A percentile compares a stretch with the other conserved stretches of the same genome.
Conservation (phyloP, 2,797 vertebrate species). For the Molothrus ater region DNA sequence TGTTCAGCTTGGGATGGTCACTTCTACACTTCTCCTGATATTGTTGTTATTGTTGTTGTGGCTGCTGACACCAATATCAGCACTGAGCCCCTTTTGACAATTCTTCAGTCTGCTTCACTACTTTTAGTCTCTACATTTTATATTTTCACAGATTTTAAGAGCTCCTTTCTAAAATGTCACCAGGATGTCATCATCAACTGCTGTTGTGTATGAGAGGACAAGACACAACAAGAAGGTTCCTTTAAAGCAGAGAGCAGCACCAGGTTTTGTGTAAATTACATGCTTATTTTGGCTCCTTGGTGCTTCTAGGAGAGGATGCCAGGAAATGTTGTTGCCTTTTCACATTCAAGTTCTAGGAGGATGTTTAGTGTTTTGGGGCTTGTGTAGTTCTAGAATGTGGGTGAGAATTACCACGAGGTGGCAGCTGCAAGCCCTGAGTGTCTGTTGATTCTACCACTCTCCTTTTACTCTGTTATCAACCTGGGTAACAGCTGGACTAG, state of each 20-base stretch:
- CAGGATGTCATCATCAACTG: not conserved
- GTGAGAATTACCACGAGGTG: slow-evolving; percentile 37
- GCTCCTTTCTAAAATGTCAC: not conserved
- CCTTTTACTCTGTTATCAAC: not conserved
- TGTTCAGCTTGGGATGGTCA: not conserved
- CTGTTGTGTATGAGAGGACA: fast-evolving
- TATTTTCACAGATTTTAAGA: not conserved
- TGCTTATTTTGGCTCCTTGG: not conserved
- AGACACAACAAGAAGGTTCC: not conserved
- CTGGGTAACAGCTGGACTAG: not conserved
- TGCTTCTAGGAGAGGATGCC: not conserved
- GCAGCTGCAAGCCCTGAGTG: not conserved
- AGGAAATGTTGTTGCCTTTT: not conserved
- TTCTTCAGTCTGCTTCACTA: not conserved
- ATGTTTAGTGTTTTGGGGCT: not conserved
- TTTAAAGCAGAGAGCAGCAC: not conserved
- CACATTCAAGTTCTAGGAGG: not conserved
- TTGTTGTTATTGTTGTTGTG: fast-evolving
- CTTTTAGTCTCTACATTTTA: not conserved
- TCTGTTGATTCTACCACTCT: fast-evolving
- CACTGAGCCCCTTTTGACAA: not conserved
- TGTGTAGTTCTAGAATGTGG: not conserved
- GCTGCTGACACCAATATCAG: not conserved
- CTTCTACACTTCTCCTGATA: not conserved
- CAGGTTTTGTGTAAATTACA: not conserved